Evolutionary conservation across 1,140 invertebrate genomes (phyloP).

Genomic region (Drosophila nasuta): DNA sequence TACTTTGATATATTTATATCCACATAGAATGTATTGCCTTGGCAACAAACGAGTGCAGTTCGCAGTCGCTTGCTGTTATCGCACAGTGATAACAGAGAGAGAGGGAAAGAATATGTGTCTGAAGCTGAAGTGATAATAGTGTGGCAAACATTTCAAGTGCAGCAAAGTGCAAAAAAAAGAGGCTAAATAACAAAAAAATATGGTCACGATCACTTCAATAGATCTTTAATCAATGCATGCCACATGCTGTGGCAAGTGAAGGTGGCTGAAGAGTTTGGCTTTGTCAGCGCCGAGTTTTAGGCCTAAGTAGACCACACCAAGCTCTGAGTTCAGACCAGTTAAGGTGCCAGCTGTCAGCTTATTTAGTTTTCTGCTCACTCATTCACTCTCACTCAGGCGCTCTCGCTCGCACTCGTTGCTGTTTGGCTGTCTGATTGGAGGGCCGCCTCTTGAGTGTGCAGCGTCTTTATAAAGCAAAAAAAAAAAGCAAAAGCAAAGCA

Average conservation of each 20-base stretch:
- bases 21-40: background rate
- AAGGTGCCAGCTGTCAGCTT: constrained; percentile 69
- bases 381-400: background rate
- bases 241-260: constrained; percentile 11
- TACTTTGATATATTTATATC: constrained; percentile 7
- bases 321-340: constrained; percentile 53
- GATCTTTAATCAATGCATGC: constrained; percentile 6
- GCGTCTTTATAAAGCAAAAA: constrained; percentile 10
- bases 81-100: background rate
- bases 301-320: constrained; percentile 60
- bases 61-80: background rate
- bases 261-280: background rate
- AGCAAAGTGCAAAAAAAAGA: constrained; percentile 25
- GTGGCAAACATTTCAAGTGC: constrained; percentile 34
- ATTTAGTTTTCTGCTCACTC: constrained; percentile 32
- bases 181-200: constrained; percentile 8
- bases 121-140: constrained; percentile 26
- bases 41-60: constrained; percentile 10
- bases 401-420: background rate
- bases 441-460: constrained; percentile 43
- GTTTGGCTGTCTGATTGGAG: constrained; percentile 14
- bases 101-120: no score
- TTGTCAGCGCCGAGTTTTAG: no score
- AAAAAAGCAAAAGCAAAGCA: constrained; percentile 10
- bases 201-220: constrained; percentile 4